Evolutionary conservation across 2,888 invertebrate genomes (phyloP), one percentile per base, ranked within the genome.

Genomic region (Cantharis flavilabris): DNA sequence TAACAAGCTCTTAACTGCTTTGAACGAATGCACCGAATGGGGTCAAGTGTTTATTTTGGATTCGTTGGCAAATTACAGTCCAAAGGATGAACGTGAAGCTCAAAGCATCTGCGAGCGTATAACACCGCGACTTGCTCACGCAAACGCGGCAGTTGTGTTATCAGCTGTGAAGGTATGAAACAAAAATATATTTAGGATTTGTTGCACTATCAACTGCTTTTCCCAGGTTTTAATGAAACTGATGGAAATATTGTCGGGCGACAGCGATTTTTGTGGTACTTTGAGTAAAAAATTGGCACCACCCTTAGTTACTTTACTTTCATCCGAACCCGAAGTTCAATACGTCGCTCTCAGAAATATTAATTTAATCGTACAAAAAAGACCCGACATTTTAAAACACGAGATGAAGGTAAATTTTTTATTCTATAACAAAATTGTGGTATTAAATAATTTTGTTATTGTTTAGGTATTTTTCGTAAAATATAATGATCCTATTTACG

Each of bases 401-500:
- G 99, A 99, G 90, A 99, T 99, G 99, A 99, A 99, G 91, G 97
- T 97, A 77, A 72, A 49, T 13, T 71, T 28, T 11, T 73, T 18
- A 10, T 73, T n/a, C 11, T 16, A 23, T 20, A 3, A 11, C 5
- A 33, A 71, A 64, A 20, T 72, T 16, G n/a, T 3, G 11, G 13
- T 23, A 62, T 11, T 71, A 71, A 62, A 26, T 26, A 26, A 9
- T 9, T 18, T 49, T 18, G 5, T 7, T 26, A 26, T 26, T 69
- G 28, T 70, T 0, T 85, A 91, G 91, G 94, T 94, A 73, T 99
- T 99, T 90, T 99, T 99, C 88, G 99, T 99, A 62, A 99, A 99
- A 87, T 99, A 99, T 90, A 99, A 99, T 88, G 99, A 99, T 90
- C 99, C 99, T 0, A 99, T 99, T 87, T 99, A 99, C 88, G 99